These are phyloP conservation scores for Neosilurus mollespiculum DNA, from an alignment of 2,797 vertebrate genomes.

Conservation along the genomic window DNA sequence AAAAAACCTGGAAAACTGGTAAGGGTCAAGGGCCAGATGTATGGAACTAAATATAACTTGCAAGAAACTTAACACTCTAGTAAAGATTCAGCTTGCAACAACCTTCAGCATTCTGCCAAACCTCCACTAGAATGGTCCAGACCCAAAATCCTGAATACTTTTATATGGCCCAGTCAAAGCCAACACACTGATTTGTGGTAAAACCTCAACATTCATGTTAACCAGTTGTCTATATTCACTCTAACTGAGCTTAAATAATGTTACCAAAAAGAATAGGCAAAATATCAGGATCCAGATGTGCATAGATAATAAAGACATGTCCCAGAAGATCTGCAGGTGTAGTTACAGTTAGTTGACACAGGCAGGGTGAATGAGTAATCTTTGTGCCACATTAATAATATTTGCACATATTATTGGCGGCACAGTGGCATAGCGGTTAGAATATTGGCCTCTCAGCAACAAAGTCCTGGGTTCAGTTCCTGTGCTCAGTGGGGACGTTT, in stretches of 20 bases:
- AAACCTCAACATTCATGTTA: neutral
- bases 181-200: neutral
- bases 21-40: neutral
- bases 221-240: neutral
- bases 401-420: no score
- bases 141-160: neutral
- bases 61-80: neutral
- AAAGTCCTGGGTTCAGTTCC: no score
- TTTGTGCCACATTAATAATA: neutral
- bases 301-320: neutral
- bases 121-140: neutral
- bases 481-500: no score
- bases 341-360: neutral
- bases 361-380: neutral
- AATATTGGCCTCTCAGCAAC: no score
- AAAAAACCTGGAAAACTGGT: neutral
- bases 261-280: neutral
- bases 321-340: neutral
- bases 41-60: neutral
- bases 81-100: neutral
- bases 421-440: no score
- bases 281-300: constrained; percentile 1
- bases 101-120: neutral
- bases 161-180: neutral
- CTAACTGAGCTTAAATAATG: neutral